Conservation (phyloP, 2,888 invertebrate genomes). For the Ormyrus thymus region DNA sequence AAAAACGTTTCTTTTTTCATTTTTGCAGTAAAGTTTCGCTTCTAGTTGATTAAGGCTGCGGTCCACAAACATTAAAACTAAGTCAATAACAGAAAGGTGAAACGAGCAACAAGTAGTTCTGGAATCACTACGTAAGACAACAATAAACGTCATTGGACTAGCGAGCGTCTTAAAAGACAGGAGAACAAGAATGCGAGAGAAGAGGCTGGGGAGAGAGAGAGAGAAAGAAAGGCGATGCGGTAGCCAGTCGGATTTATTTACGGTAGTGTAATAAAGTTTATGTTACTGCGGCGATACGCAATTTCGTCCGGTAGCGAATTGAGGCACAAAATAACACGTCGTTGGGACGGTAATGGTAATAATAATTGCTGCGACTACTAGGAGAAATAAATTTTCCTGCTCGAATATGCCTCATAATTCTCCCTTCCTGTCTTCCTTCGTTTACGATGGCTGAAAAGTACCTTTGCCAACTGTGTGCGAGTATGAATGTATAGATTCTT, state of each 20-base stretch:
- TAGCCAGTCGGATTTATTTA: conserved; percentile 39
- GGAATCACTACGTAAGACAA: conserved; percentile 5
- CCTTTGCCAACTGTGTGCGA: not conserved
- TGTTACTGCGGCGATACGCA: conserved; percentile 22
- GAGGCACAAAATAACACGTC: conserved; percentile 8
- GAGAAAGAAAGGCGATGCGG: not conserved
- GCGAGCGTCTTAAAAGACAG: not conserved
- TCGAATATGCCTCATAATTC: conserved; percentile 14
- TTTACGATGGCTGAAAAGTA: conserved; percentile 32
- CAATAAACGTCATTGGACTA: conserved; percentile 38
- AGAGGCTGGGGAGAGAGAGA: not conserved
- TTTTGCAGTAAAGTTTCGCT: too few relatives aligned
- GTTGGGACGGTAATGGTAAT: conserved; percentile 27
- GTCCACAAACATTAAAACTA: not conserved
- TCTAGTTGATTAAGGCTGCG: too few relatives aligned
- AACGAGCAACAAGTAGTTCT: conserved; percentile 34
- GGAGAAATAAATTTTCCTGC: conserved; percentile 25
- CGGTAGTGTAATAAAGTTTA: conserved; percentile 45
- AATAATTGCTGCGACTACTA: conserved; percentile 20
- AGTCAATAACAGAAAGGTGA: not conserved
- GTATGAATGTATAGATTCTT: not conserved
- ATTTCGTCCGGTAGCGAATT: conserved; percentile 4
- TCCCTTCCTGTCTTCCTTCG: not conserved
- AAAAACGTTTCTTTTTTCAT: too few relatives aligned
- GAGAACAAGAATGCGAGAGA: not conserved